Evolutionary conservation across 2,113 vertebrate genomes (phyloP), one percentile per base, ranked within the genome.

Genomic region (Triplophysa rosa): DNA sequence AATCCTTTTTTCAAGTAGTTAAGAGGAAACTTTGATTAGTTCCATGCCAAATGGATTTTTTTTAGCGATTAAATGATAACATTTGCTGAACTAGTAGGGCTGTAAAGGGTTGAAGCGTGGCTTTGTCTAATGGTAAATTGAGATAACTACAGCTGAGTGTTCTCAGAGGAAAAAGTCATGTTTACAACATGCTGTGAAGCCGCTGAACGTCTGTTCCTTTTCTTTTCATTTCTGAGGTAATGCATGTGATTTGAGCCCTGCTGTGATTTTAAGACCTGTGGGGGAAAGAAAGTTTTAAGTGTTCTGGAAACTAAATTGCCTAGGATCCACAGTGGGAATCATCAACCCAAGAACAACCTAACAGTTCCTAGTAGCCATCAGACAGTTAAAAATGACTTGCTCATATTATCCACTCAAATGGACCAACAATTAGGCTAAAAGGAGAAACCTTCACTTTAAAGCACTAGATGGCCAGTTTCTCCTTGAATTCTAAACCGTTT

Each of bases 51-150:
- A 79, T 69, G 58, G 64, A 67, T 81, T 81, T 26, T 26, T 66
- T 71, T 40, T 29, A n/a, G 62, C 76, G 64, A 82, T 85, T 81
- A 85, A 79, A 82, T 77, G 65, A 83, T 87, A 42, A 86, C 61
- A 80, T 65, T 26, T 68, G 78, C 54, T 42, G 67, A 80, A 59
- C 24, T 40, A 63, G 73, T 40, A 29, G 40, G 66, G 49, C 67
- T 80, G 67, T 62, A 77, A 76, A 67, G 23, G 33, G 45, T 58
- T 63, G 62, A 61, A 70, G 65, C 26, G 17, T 66, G 13, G 45
- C 59, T 61, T 42, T 71, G 65, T 17, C 69, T 40, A 29, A 66
- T 47, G 59, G 63, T 73, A 77, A 77, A 80, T 71, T 71, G 58
- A 73, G 69, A 78, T 78, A 78, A 67, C 65, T 17, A 26, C 62